Conservation (phyloP, 2,888 invertebrate species). For the Carterocephalus palaemon region DNA sequence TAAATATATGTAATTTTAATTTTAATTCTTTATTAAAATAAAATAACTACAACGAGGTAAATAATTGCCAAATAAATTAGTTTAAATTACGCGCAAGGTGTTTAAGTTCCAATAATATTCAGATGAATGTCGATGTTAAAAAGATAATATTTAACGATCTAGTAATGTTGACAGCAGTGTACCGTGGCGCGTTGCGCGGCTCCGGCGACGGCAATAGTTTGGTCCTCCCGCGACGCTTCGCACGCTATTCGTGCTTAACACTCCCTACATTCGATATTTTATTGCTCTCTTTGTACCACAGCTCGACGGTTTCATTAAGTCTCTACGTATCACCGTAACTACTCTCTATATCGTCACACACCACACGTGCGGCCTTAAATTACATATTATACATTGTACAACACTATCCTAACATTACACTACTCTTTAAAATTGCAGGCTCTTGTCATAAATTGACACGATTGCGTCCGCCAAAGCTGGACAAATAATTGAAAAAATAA, state of each 20-base stretch:
- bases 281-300: conserved; percentile 76
- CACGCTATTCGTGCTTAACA: conserved; percentile 62
- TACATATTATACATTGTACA: conserved; percentile 38
- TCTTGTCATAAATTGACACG: conserved; percentile 69
- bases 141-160: not conserved
- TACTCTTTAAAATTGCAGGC: conserved; percentile 63
- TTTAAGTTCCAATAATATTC: too few species aligned
- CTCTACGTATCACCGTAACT: conserved; percentile 75
- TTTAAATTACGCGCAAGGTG: too few species aligned
- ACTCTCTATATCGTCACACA: conserved; percentile 56
- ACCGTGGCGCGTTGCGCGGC: conserved; percentile 29
- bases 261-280: conserved; percentile 46
- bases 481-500: conserved; percentile 67
- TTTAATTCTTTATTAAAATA: too few species aligned
- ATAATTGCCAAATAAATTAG: too few species aligned
- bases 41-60: too few species aligned
- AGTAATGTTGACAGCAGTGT: conserved; percentile 4
- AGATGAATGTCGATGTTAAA: too few species aligned
- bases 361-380: conserved; percentile 51
- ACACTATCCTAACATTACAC: conserved; percentile 55
- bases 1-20: too few species aligned
- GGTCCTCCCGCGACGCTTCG: conserved; percentile 41
- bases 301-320: conserved; percentile 76
- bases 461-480: conserved; percentile 53
- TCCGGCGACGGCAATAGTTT: conserved; percentile 29